These are phyloP conservation scores for Ephydatia muelleri DNA, from an alignment of 37 sponge, comb jelly and placozoan genomes.

Conservation along the genomic window DNA sequence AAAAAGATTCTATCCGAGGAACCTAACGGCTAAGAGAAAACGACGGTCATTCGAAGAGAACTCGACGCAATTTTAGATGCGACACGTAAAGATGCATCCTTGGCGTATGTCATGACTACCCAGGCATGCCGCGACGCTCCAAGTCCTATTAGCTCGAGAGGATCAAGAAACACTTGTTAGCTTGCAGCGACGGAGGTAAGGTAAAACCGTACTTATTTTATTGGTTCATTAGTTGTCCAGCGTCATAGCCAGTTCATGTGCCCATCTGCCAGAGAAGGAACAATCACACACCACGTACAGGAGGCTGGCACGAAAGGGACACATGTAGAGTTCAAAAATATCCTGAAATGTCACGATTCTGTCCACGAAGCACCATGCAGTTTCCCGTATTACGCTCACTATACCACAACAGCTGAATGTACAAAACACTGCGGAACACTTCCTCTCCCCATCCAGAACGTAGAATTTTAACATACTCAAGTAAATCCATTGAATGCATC, in stretches of 20 bases:
- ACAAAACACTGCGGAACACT: no score
- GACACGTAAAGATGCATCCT: neutral
- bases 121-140: neutral
- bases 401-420: no score
- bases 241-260: no score
- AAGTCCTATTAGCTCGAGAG: neutral
- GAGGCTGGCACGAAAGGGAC: no score
- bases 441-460: constrained; percentile 76
- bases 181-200: neutral
- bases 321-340: no score
- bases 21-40: neutral
- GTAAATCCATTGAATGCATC: constrained; percentile 43
- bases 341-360: no score
- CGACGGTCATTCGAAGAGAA: neutral
- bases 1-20: neutral
- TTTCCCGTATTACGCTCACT: no score
- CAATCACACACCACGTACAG: no score
- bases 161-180: neutral
- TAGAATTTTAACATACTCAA: constrained; percentile 65
- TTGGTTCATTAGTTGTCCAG: no score
- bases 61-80: neutral
- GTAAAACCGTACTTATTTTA: neutral
- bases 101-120: neutral
- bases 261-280: no score
- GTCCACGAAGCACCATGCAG: no score